Percentiles rank a stretch among this genome's conserved stretches.
Conservation (phyloP, 2,797 vertebrate species). For the Chloroceryle amazona region DNA sequence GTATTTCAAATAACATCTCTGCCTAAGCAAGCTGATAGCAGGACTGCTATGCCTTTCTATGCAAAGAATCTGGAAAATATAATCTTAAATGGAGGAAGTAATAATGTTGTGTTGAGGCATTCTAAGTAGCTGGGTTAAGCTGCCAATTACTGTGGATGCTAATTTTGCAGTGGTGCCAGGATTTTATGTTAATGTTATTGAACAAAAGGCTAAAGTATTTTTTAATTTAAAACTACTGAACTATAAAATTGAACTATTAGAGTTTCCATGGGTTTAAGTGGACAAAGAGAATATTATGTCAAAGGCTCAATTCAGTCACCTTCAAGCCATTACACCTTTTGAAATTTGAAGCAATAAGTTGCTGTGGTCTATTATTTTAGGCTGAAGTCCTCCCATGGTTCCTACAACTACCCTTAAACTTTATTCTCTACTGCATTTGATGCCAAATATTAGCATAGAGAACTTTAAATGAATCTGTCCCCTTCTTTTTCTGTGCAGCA, state of each 20-base stretch:
- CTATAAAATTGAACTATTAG: constrained; percentile 77
- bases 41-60: background rate
- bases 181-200: constrained; percentile 75
- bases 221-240: constrained; percentile 78
- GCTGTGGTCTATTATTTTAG: constrained; percentile 27
- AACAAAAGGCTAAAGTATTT: constrained; percentile 74
- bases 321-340: constrained; percentile 61
- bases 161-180: constrained; percentile 63
- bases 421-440: background rate
- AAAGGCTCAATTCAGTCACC: constrained; percentile 69
- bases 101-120: constrained; percentile 17
- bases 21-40: background rate
- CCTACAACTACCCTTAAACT: constrained; percentile 3
- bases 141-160: constrained; percentile 55
- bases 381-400: background rate
- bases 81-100: constrained; percentile 24
- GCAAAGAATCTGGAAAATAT: constrained; percentile 26
- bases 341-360: constrained; percentile 14
- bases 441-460: background rate
- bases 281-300: constrained; percentile 70
- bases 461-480: background rate
- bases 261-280: constrained; percentile 55
- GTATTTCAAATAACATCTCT: background rate
- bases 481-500: background rate
- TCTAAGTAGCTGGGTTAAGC: constrained; percentile 49